Evolutionary conservation across 2,113 vertebrate genomes (phyloP), one percentile per base, ranked within the genome.

Genomic region (Typhlomys cinereus): DNA sequence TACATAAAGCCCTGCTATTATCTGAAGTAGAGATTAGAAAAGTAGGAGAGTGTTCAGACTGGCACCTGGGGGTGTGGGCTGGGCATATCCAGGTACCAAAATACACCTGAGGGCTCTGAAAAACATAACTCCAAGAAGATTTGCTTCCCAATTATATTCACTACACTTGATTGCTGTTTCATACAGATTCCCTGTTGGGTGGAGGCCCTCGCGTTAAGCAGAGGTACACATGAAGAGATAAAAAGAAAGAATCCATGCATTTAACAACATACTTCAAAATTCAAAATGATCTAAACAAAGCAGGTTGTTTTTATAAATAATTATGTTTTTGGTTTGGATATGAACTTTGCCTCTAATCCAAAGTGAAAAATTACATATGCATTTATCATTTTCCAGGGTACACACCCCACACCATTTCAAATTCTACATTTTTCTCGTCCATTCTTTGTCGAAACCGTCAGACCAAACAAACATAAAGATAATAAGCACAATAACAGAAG

Each of bases 271-370:
- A 78, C 20, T 93, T 76, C 80, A 80, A 94, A 94, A 96, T 85
- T 96, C 87, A 66, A 94, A 97, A 92, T 69, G 62, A 93, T 94
- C 85, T 91, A 93, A 93, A 93, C 84, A 95, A 96, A 93, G 91
- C 44, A 93, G 44, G 50, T 87, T 94, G 89, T 84, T 44, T 6
- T 96, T 94, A 94, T 78, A 95, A 87, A 76, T 95, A 95, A 93
- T 92, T 96, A 96, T 92, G 59, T 85, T 78, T 95, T 95, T 84
- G 74, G 67, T 92, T 95, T 96, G n/a, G 41, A 92, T 81, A 69
- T 89, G 89, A 96, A 94, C 88, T 93, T 96, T 91, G 62, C 81
- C 67, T 95, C 80, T 73, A 93, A 93, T 96, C 90, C 91, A 82
- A 95, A 96, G 80, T 91, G 80, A 93, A 93, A 95, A 96, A 84